These are phyloP conservation scores for Protonibea diacanthus DNA, from an alignment of 2,797 vertebrate genomes.

Conservation along the genomic window DNA sequence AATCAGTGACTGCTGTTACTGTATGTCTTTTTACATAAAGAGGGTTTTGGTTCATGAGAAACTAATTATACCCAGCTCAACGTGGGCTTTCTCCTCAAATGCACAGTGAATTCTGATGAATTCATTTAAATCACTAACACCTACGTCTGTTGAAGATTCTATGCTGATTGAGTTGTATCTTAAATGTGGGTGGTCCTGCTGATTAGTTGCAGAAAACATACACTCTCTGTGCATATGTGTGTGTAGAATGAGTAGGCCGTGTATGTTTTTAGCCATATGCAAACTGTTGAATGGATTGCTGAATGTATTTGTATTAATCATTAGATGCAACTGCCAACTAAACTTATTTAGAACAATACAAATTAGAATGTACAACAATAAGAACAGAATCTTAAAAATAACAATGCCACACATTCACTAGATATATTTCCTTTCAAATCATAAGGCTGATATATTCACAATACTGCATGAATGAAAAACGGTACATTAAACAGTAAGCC, in stretches of 20 bases:
- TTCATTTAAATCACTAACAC: constrained; percentile 37
- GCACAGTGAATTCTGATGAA: constrained; percentile 24
- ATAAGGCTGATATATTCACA: too few relatives aligned
- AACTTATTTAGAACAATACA: too few relatives aligned
- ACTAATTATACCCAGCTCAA: constrained; percentile 43
- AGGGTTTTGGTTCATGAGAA: constrained; percentile 34
- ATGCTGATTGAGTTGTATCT: constrained; percentile 27
- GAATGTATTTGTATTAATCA: background rate
- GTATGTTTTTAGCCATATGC: background rate
- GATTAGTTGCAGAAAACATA: constrained; percentile 17
- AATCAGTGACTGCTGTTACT: constrained; percentile 52
- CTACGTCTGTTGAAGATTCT: constrained; percentile 35
- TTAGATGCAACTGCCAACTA: too few relatives aligned
- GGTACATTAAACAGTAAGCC: too few relatives aligned
- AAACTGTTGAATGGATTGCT: background rate
- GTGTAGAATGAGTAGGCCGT: background rate
- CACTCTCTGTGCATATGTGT: background rate
- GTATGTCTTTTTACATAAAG: constrained; percentile 1
- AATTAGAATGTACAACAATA: too few relatives aligned
- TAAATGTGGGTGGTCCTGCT: constrained; percentile 15
- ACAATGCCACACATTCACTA: too few relatives aligned
- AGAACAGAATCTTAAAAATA: too few relatives aligned
- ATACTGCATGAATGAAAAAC: too few relatives aligned
- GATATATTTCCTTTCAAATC: too few relatives aligned
- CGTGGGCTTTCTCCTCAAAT: constrained; percentile 40